Conservation (phyloP, 2,113 vertebrate species). For the Lutjanus erythropterus region DNA sequence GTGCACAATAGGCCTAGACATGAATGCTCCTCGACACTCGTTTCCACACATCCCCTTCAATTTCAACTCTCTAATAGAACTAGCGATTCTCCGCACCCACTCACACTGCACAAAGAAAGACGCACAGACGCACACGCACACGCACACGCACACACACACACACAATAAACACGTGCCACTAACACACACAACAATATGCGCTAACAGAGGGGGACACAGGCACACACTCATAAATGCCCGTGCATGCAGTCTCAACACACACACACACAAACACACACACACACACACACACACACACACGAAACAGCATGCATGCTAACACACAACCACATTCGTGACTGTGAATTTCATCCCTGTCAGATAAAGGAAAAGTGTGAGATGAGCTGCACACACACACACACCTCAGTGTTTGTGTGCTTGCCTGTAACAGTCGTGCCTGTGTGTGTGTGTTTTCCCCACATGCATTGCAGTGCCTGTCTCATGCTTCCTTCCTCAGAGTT, state of each 20-base stretch:
- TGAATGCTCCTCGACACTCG: conserved; percentile 80
- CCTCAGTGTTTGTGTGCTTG: conserved; percentile 15
- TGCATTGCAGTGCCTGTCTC: conserved; percentile 32
- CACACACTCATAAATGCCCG: not conserved
- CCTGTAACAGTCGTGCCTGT: not conserved
- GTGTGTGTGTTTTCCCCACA: not conserved
- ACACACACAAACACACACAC: conserved; percentile 2
- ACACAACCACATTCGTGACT: conserved; percentile 13
- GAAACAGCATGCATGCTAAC: conserved; percentile 5
- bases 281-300: not conserved
- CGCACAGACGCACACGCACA: not conserved
- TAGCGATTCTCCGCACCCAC: conserved; percentile 67
- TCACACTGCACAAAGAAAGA: conserved; percentile 62
- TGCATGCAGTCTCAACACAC: conserved; percentile 26
- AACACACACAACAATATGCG: not conserved
- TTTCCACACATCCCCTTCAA: conserved; percentile 82
- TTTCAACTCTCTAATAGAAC: conserved; percentile 82
- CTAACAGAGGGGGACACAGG: not conserved
- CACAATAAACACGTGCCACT: conserved; percentile 16
- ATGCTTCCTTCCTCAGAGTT: conserved; percentile 31
- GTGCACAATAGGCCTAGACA: conserved; percentile 78
- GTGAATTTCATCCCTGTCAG: conserved; percentile 58
- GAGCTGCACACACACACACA: conserved; percentile 46
- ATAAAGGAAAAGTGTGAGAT: conserved; percentile 53
- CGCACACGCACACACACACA: conserved; percentile 24